Conservation (phyloP, 2,113 vertebrate species). For the Crotalus horridus region DNA sequence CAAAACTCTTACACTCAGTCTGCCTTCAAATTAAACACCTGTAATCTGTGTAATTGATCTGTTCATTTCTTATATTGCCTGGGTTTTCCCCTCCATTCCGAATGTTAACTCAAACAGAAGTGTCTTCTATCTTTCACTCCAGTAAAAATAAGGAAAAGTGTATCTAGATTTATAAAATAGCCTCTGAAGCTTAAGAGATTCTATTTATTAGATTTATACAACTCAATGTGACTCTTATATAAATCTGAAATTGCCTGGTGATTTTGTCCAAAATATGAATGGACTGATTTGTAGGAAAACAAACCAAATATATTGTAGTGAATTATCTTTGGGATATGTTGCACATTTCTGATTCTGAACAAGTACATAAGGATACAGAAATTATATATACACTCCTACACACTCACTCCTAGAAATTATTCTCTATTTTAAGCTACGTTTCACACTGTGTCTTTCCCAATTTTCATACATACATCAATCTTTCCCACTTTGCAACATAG, state of each 20-base stretch:
- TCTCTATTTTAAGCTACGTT: background rate
- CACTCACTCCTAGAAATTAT: background rate
- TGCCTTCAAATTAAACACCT: background rate
- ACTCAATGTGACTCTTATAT: background rate
- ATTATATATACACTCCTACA: background rate
- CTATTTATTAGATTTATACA: background rate
- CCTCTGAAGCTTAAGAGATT: background rate
- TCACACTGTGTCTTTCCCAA: background rate
- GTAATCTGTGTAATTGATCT: background rate
- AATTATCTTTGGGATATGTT: background rate
- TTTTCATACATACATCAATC: background rate
- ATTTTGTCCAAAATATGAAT: background rate
- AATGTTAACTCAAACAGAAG: background rate
- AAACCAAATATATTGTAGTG: background rate
- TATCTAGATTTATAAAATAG: background rate
- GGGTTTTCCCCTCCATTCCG: background rate
- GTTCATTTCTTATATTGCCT: background rate
- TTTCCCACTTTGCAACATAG: background rate
- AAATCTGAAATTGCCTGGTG: background rate
- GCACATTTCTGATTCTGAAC: background rate
- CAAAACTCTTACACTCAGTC: background rate
- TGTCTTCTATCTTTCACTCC: background rate
- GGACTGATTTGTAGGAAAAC: background rate
- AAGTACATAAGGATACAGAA: background rate
- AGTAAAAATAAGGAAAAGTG: background rate